Conservation (phyloP, 2,888 invertebrate genomes). For the Tanytarsus gracilentus region DNA sequence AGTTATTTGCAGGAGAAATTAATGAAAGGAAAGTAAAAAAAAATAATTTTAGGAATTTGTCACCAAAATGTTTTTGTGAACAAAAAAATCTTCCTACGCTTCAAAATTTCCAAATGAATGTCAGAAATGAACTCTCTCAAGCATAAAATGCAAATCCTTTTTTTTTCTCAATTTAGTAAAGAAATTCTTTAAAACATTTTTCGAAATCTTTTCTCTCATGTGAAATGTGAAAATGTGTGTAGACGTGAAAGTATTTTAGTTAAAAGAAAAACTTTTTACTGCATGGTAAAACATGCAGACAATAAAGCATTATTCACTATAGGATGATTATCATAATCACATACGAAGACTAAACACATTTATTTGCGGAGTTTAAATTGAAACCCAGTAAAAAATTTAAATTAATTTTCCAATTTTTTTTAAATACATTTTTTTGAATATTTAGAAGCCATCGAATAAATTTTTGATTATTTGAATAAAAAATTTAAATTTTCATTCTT, state of each 20-base stretch:
- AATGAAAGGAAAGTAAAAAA: too few relatives aligned
- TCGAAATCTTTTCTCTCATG: background rate
- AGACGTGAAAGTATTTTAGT: background rate
- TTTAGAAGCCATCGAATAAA: too few relatives aligned
- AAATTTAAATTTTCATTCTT: background rate
- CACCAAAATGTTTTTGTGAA: background rate
- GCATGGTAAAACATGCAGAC: background rate
- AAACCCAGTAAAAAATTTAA: too few relatives aligned
- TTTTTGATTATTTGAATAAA: too few relatives aligned
- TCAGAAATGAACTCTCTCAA: background rate
- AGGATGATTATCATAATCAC: background rate
- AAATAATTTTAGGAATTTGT: background rate
- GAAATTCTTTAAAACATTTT: background rate
- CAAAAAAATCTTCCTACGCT: background rate
- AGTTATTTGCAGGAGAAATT: too few relatives aligned
- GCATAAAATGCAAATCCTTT: background rate
- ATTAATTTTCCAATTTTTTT: too few relatives aligned
- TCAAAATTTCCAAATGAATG: background rate
- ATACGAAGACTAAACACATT: too few relatives aligned
- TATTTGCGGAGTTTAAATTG: too few relatives aligned
- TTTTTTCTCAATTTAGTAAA: background rate
- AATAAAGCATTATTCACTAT: background rate
- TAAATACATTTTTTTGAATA: too few relatives aligned
- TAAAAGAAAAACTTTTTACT: background rate
- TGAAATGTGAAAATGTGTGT: background rate